A percentile compares a stretch with the other conserved stretches of the same genome.
These are phyloP conservation scores for Uromys caudimaculatus DNA, from an alignment of 2,797 vertebrate genomes.

Conservation along the genomic window DNA sequence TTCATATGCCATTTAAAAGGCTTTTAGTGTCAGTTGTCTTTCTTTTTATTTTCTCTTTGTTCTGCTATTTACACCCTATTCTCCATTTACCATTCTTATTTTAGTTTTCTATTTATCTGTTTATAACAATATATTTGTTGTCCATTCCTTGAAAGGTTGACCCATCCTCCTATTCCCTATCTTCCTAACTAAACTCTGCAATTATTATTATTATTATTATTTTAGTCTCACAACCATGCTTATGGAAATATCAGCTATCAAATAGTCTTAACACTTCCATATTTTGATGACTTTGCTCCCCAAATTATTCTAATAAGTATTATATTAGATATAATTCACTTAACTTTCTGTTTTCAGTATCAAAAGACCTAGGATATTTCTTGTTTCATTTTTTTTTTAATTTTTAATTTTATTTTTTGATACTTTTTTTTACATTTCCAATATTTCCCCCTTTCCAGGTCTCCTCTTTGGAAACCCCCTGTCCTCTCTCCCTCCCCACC, in stretches of 20 bases:
- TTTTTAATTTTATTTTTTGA: too few relatives aligned
- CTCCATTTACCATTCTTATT: background rate
- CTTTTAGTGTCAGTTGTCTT: background rate
- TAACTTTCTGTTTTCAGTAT: background rate
- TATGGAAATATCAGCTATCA: background rate
- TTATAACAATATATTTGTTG: background rate
- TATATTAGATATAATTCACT: slow-evolving; percentile 20
- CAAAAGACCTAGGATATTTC: slow-evolving; percentile 27
- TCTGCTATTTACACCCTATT: background rate
- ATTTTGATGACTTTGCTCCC: slow-evolving; percentile 55
- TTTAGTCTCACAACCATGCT: background rate
- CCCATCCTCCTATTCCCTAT: background rate
- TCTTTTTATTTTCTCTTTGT: background rate
- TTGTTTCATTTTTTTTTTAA: slow-evolving; percentile 60
- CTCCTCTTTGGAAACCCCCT: too few relatives aligned
- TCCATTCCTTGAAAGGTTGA: background rate
- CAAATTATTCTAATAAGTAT: slow-evolving; percentile 43
- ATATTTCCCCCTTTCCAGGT: too few relatives aligned
- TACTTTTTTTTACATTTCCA: too few relatives aligned
- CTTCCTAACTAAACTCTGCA: background rate
- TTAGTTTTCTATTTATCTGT: background rate
- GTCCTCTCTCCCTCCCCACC: too few relatives aligned
- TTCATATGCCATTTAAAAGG: background rate
- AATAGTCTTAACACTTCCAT: slow-evolving; percentile 38
- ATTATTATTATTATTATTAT: too few relatives aligned